Evolutionary conservation across 2,888 invertebrate genomes (phyloP), one percentile per base, ranked within the genome.

Genomic region (Lasioglossum lativentre): DNA sequence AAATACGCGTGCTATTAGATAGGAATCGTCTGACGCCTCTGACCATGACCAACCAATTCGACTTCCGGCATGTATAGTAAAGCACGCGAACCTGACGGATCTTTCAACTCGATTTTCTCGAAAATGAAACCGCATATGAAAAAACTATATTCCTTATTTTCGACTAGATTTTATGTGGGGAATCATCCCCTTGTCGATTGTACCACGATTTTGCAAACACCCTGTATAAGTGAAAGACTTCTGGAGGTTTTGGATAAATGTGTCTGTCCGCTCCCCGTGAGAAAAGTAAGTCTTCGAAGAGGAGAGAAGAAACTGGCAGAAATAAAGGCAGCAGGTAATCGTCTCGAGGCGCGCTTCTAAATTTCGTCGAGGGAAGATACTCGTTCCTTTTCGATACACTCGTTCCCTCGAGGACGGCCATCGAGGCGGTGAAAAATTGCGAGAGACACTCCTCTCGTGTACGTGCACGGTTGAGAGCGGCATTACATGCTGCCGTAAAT

Each of bases 401-500:
- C 34, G 66, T 34, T 66, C 66, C 66, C 66, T 66, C 66, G 66
- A 23, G 66, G 23, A 34, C 34, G 34, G 66, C 34, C 66, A 10
- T 34, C 66, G 63, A 63, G 63, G 66, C 66, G 30, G 56, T 70
- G 77, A 80, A 77, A 80, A 80, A 80, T 77, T 77, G 19, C 70
- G 70, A 45, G 63, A 27, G 80, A 70, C 73, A 30, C 63, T 63
- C 16, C 23, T 23, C 38, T 56, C 70, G 68, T 52, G 66, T 68
- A 52, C 56, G 56, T 12, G 68, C 56, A n/a, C 30, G 56, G 14
- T 66, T 16, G n/a, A 34, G 70, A 38, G 34, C n/a, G 76, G 56
- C 80, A 34, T 80, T 80, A 76, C 63, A 63, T 16, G 66, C 45
- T 56, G 80, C 38, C 80, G 80, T 80, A 80, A 80, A 80, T 80